Base-by-base conservation (phyloP, 2,888 invertebrate genomes). In the Thumatha senex region DNA sequence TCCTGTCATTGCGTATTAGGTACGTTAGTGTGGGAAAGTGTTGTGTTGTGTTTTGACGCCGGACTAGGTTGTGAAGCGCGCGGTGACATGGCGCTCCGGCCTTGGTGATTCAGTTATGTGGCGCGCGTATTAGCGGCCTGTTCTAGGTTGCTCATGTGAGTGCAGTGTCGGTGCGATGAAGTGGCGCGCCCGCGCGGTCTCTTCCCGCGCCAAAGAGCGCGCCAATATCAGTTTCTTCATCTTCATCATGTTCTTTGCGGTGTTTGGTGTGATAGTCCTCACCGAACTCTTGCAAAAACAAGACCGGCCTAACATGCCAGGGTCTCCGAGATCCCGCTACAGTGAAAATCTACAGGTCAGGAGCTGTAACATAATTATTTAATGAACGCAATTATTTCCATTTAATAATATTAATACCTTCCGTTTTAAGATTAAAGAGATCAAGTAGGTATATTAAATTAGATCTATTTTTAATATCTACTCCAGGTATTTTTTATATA, bases 191-290 rank as follows among this genome's bases (percentile, higher is more conserved):
- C 89, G 82, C 82, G 90, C 80, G 82, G 86, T 76, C 74, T 76
- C 84, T 79, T 87, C 82, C 84, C 93, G 92, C 80, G 94, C 91
- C 83, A 93, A 95, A 74, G 96, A 97, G 83, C 93, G 97, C 67
- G 96, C 96, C 67, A 96, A 96, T 82, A 95, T 97, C 93, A 97
- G 96, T 76, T 97, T 97, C 89, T 95, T 97, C 87, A 95, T 97
- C 82, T 97, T 97, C 61, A 94, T 97, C 68, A 96, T 97, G 92
- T 97, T 98, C 86, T 97, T 97, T 84, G 96, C 95, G 38, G 95
- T 98, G 53, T 97, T 97, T 80, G 96, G 96, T 41, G 93, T 97
- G 71, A 97, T 97, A 74, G 95, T 97, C 56, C 93, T 97, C 65
- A 97, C 97, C 58, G 97, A 97, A 89, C 95, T 97, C 71, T 93